A percentile compares a stretch with the other conserved stretches of the same genome.
These are phyloP conservation scores for Hoplias malabaricus DNA, from an alignment of 2,113 vertebrate species.

Conservation along the genomic window DNA sequence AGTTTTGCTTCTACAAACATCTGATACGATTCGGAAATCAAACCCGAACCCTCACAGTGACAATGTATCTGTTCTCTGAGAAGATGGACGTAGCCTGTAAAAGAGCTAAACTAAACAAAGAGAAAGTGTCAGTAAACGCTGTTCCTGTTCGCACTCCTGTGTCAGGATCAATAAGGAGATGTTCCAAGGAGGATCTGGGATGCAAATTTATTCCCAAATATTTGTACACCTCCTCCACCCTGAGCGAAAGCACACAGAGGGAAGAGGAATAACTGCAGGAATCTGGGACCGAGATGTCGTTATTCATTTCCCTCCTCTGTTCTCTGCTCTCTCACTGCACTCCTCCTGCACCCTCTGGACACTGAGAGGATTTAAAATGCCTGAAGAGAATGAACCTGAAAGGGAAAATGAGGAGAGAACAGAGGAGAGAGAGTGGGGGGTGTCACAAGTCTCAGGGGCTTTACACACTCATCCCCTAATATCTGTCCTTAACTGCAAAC, in stretches of 20 bases:
- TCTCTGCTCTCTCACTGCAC: background rate
- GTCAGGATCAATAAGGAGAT: background rate
- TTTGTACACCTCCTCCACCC: background rate
- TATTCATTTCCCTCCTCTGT: constrained; percentile 13
- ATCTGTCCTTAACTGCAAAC: background rate
- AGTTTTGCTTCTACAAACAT: too few relatives aligned
- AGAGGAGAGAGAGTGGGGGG: background rate
- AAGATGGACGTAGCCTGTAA: background rate
- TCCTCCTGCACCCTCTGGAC: constrained; percentile 51
- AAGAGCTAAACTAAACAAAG: background rate
- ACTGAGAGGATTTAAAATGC: constrained; percentile 70
- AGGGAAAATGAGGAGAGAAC: constrained; percentile 5
- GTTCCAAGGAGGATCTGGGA: background rate
- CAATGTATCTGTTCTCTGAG: background rate
- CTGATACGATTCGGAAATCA: too few relatives aligned
- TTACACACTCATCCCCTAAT: background rate
- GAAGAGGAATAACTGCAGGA: constrained; percentile 27
- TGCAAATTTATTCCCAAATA: background rate
- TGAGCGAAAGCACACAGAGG: constrained; percentile 47
- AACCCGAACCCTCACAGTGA: too few relatives aligned
- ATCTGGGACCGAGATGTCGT: background rate
- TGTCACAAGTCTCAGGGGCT: background rate
- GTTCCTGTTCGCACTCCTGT: background rate
- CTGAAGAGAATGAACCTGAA: constrained; percentile 54
- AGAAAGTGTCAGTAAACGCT: background rate